phyloP scores from a whole-genome alignment of 2,113 vertebrate species.

The Ailuropoda melanoleuca region DNA sequence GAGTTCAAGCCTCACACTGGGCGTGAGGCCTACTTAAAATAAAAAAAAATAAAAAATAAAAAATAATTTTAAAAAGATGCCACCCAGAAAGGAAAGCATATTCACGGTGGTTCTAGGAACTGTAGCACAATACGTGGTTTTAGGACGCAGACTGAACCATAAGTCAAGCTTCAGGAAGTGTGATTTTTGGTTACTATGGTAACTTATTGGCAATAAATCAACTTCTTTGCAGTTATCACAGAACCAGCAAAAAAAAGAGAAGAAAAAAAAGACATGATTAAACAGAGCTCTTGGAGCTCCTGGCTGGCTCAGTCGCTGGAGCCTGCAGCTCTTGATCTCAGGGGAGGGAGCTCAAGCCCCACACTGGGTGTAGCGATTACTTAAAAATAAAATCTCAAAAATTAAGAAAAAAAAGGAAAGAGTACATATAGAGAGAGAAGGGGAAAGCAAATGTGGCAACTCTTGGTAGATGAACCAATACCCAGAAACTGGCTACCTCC shows the following conservation, averaged over 20 bases:
- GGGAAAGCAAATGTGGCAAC: not conserved
- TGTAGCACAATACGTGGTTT: not conserved
- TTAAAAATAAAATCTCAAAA: not conserved
- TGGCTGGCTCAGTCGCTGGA: not conserved
- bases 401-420: not conserved
- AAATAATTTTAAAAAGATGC: not conserved
- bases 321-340: not conserved
- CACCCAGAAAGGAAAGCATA: not conserved
- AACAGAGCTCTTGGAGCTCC: not conserved
- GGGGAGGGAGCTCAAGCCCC: not conserved
- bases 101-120: not conserved
- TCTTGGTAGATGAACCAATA: not conserved
- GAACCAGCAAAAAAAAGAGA: not conserved
- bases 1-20: not conserved
- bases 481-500: not conserved
- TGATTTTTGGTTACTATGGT: not conserved
- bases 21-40: not conserved
- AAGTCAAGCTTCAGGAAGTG: not conserved
- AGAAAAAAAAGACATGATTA: not conserved
- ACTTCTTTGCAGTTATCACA: not conserved
- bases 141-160: not conserved
- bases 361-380: not conserved
- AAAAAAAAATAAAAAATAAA: not conserved
- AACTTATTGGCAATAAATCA: not conserved
- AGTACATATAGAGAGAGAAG: not conserved